Evolutionary conservation across 2,888 invertebrate species (phyloP), one percentile per base, ranked within the genome.

Genomic region (Epistrophe eligans): DNA sequence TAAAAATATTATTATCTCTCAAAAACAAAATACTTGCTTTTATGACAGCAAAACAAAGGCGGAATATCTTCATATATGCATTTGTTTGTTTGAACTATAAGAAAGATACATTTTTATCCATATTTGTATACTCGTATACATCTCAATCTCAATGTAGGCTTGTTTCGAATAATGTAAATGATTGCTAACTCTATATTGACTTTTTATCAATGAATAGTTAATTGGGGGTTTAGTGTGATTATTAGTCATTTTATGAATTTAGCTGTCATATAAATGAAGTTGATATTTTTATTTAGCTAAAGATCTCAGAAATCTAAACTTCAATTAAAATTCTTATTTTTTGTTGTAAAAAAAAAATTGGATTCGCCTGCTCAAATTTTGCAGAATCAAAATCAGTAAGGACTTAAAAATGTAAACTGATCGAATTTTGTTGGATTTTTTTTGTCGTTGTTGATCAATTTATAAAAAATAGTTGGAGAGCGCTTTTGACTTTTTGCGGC

Each of bases 1-100:
- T 43, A 62, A n/a, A 64, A 32, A 50, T 19, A 35, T 50, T 66
- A 48, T 48, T 67, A 67, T 67, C 35, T 48, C 48, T 28, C 4
- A 32, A 15, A 32, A 17, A n/a, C 9, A 24, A 13, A n/a, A n/a
- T n/a, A n/a, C n/a, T 24, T n/a, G 1, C 10, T 13, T 13, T 6
- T 28, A 50, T 35, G 50, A 35, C 50, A 50, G 24, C 24, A 8
- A 7, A 48, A 35, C 35, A 50, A 66, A 35, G 35, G 48, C n/a
- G 48, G 48, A 10, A 32, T 64, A n/a, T 64, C 45, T 64, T 24
- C 24, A 17, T 28, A 64, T 60, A 19, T 60, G 48, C 9, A 9
- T 3, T 0, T 43, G 17, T 9, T 48, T 40, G 45, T 45, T 45
- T 45, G n/a, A 45, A 45, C 7, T 45, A n/a, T 35, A 35, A 10